Conservation (phyloP, 2,888 invertebrate genomes). For the Galerucella nymphaeae region DNA sequence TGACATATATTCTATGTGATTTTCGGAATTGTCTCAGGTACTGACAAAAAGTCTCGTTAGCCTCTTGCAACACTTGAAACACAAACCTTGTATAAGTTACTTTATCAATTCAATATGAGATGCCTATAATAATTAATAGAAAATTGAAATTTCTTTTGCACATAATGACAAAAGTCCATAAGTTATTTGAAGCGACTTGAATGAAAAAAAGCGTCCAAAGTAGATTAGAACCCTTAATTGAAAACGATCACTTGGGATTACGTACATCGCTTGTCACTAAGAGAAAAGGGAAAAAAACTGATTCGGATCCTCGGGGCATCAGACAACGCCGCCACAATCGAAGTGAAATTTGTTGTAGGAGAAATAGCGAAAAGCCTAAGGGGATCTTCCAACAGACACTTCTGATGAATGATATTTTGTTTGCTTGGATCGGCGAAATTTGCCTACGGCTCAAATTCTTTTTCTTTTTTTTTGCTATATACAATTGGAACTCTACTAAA, state of each 20-base stretch:
- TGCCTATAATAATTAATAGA: too few species aligned
- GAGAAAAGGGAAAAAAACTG: constrained; percentile 14
- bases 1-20: too few species aligned
- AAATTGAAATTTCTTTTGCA: too few species aligned
- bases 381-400: constrained; percentile 28
- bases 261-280: constrained; percentile 22
- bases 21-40: too few species aligned
- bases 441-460: constrained; percentile 25
- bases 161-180: too few species aligned
- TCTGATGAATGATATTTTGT: constrained; percentile 29
- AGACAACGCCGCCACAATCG: constrained; percentile 18
- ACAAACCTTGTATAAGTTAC: too few species aligned
- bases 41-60: too few species aligned
- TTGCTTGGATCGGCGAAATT: constrained; percentile 16
- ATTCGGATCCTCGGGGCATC: constrained; percentile 21
- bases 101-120: background rate
- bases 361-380: constrained; percentile 23
- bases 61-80: too few species aligned
- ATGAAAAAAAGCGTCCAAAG: background rate
- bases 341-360: constrained; percentile 36
- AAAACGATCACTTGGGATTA: constrained; percentile 26
- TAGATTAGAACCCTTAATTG: constrained; percentile 16
- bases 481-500: background rate
- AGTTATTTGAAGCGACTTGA: constrained; percentile 8
- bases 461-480: background rate